Evolutionary conservation across 2,113 vertebrate species (phyloP).

Genomic region (Mormyrus iriodes): DNA sequence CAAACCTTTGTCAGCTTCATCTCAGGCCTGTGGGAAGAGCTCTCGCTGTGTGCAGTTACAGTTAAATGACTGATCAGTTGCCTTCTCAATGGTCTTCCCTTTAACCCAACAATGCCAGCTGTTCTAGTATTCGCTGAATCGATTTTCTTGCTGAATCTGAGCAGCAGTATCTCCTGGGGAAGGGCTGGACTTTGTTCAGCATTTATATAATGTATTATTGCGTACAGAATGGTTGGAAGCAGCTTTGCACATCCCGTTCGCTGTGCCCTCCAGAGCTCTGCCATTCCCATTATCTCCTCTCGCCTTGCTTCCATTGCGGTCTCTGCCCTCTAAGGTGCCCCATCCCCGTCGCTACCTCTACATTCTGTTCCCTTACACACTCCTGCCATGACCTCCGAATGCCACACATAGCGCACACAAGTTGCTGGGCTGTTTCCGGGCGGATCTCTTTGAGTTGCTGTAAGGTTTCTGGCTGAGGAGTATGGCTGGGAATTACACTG

Average conservation of each 20-base stretch:
- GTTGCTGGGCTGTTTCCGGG: background rate
- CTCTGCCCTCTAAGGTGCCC: background rate
- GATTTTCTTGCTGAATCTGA: background rate
- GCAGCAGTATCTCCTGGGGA: background rate
- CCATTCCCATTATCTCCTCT: background rate
- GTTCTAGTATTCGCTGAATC: background rate
- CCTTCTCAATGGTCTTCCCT: background rate
- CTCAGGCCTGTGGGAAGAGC: background rate
- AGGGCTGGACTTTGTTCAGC: background rate
- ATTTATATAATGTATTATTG: background rate
- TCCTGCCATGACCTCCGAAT: background rate
- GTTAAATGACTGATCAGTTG: background rate
- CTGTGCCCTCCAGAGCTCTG: background rate
- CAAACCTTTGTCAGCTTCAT: background rate
- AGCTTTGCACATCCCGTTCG: background rate
- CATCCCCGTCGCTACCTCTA: background rate
- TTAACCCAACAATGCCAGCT: background rate
- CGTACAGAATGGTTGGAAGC: background rate
- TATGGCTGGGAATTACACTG: background rate
- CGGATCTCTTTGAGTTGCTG: background rate
- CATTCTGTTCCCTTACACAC: background rate
- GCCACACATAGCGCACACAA: background rate
- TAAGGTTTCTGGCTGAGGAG: background rate
- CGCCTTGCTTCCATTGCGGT: too few relatives aligned
- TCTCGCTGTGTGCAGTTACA: background rate